Conservation (phyloP, 2,113 vertebrate genomes). For the Dendropsophus ebraccatus region DNA sequence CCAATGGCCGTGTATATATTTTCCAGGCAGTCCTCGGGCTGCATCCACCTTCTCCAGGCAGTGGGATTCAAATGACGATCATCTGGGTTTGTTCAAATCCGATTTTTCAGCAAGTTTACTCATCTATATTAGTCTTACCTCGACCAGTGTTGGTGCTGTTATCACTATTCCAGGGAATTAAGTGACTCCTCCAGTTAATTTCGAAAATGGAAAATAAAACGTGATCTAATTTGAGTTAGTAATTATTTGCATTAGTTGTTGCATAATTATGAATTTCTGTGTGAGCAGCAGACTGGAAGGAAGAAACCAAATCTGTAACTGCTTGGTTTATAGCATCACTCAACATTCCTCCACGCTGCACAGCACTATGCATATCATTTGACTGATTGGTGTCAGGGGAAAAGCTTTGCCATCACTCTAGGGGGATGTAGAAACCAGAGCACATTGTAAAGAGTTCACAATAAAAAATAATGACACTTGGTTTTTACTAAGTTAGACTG, state of each 20-base stretch:
- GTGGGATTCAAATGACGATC: too few relatives aligned
- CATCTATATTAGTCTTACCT: too few relatives aligned
- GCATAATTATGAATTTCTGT: slow-evolving; percentile 64
- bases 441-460: slow-evolving; percentile 22
- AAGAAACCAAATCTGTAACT: slow-evolving; percentile 61
- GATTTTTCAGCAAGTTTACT: too few relatives aligned
- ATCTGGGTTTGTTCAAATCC: too few relatives aligned
- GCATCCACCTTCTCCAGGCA: too few relatives aligned
- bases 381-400: slow-evolving; percentile 63
- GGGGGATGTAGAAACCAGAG: neutral
- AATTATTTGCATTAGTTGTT: slow-evolving; percentile 65
- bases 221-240: slow-evolving; percentile 65
- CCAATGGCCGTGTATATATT: too few relatives aligned
- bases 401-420: slow-evolving; percentile 58
- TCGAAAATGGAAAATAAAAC: slow-evolving; percentile 64
- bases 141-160: slow-evolving; percentile 5
- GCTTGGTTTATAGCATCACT: slow-evolving; percentile 61
- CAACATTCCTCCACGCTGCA: slow-evolving; percentile 61
- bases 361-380: slow-evolving; percentile 69
- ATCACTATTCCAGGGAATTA: slow-evolving; percentile 60
- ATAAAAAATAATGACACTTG: slow-evolving; percentile 24
- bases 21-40: too few relatives aligned
- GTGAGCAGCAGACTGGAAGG: slow-evolving; percentile 59
- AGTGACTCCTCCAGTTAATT: slow-evolving; percentile 60
- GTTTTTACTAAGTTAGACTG: slow-evolving; percentile 5